A percentile compares a stretch with the other conserved stretches of the same genome.
These are phyloP conservation scores for Macrosteles quadrilineatus DNA, from an alignment of 1,140 invertebrate genomes.

Conservation along the genomic window DNA sequence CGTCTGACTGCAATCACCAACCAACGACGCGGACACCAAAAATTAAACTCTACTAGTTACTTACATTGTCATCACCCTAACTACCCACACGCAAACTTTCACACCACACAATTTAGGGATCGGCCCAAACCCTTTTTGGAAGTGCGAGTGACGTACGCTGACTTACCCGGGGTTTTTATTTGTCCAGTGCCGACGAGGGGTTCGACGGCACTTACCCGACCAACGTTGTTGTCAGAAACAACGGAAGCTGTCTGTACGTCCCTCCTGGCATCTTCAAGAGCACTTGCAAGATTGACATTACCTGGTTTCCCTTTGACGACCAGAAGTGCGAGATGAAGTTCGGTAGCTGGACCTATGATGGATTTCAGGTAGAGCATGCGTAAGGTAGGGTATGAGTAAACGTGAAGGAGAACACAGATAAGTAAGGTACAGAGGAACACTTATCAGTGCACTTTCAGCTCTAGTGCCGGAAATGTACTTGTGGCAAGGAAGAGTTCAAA, in stretches of 20 bases:
- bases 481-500: too few relatives aligned
- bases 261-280: conserved; percentile 98
- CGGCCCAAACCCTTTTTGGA: too few relatives aligned
- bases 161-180: neutral
- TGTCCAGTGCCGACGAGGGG: conserved; percentile 90
- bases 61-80: too few relatives aligned
- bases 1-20: too few relatives aligned
- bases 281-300: conserved; percentile 99
- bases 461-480: too few relatives aligned
- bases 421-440: too few relatives aligned
- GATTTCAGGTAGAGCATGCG: conserved; percentile 72
- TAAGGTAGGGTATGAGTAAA: neutral
- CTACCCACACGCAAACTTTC: too few relatives aligned
- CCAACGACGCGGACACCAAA: too few relatives aligned
- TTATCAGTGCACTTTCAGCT: too few relatives aligned
- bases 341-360: conserved; percentile 94
- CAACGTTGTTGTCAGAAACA: conserved; percentile 94
- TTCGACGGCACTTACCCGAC: conserved; percentile 97
- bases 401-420: too few relatives aligned
- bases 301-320: conserved; percentile 98
- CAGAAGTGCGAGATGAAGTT: conserved; percentile 97
- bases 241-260: conserved; percentile 94
- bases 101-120: too few relatives aligned
- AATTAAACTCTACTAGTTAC: too few relatives aligned
- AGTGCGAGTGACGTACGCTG: neutral